A percentile compares a stretch with the other conserved stretches of the same genome.
Conservation (phyloP, 2,888 invertebrate genomes). For the Dinocampus coccinellae region DNA sequence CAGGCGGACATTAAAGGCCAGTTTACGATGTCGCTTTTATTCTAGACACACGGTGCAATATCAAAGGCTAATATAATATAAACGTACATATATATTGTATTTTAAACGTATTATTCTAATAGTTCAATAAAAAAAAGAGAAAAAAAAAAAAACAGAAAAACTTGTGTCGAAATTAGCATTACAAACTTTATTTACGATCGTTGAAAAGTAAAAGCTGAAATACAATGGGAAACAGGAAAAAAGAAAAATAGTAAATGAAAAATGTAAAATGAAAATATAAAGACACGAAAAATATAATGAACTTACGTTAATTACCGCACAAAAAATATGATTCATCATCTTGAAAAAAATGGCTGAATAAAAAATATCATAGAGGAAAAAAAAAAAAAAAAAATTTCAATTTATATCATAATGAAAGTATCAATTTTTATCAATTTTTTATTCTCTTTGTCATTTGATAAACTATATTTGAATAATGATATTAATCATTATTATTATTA, state of each 20-base stretch:
- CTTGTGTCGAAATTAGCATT: background rate
- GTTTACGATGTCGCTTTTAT: slow-evolving; percentile 46
- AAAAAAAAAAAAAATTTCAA: background rate
- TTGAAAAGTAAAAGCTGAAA: too few relatives aligned
- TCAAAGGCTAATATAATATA: background rate
- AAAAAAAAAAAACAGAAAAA: too few relatives aligned
- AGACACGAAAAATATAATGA: too few relatives aligned
- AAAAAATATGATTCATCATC: too few relatives aligned
- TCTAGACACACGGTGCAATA: slow-evolving; percentile 33
- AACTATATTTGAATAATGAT: too few relatives aligned
- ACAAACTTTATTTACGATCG: background rate
- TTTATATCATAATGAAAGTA: background rate
- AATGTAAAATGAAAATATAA: too few relatives aligned
- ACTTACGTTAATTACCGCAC: too few relatives aligned
- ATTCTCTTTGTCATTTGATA: background rate
- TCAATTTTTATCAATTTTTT: too few relatives aligned
- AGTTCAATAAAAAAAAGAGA: background rate
- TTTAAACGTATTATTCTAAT: background rate
- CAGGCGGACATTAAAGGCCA: slow-evolving; percentile 43
- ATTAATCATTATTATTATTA: too few relatives aligned
- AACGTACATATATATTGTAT: too few relatives aligned
- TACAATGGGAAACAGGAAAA: background rate
- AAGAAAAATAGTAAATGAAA: background rate
- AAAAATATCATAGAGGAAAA: background rate
- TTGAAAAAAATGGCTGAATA: background rate